Percentiles rank a stretch among this genome's conserved stretches.
These are phyloP conservation scores for Conomelus anceps DNA, from an alignment of 2,888 invertebrate species.

Conservation along the genomic window DNA sequence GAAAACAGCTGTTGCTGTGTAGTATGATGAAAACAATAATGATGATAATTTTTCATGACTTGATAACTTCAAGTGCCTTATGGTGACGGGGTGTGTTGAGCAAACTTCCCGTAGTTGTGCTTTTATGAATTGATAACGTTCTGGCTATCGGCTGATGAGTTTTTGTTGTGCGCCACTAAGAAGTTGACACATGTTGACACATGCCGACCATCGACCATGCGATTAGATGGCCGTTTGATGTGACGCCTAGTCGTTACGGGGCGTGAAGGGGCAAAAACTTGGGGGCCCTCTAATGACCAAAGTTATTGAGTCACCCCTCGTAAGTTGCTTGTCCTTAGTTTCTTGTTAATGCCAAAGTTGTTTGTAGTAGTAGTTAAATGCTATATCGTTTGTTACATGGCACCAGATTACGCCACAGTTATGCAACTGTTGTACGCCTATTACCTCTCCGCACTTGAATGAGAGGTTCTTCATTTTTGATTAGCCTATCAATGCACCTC, in stretches of 20 bases:
- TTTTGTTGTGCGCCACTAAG: background rate
- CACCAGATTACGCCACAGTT: background rate
- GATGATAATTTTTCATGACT: background rate
- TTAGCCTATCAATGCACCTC: no score
- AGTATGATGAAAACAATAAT: no score
- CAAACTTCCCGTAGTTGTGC: background rate
- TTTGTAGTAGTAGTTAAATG: constrained; percentile 1
- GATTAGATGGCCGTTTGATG: background rate
- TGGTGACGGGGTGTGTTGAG: no score
- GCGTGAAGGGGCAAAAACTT: constrained; percentile 6
- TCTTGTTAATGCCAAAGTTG: constrained; percentile 10
- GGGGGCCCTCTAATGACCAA: constrained; percentile 1
- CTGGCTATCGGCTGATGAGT: background rate
- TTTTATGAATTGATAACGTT: background rate
- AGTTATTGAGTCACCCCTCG: constrained; percentile 8
- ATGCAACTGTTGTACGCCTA: background rate
- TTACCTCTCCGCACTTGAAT: background rate
- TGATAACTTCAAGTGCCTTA: background rate
- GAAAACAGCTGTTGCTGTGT: no score
- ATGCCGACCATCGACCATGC: no score
- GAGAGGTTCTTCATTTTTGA: background rate
- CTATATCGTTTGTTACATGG: background rate
- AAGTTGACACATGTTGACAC: background rate
- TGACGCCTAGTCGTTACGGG: background rate
- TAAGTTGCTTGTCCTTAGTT: background rate